A percentile compares a stretch with the other conserved stretches of the same genome.
These are phyloP conservation scores for Drosophila greeni DNA, from an alignment of 2,888 invertebrate species.

Conservation along the genomic window DNA sequence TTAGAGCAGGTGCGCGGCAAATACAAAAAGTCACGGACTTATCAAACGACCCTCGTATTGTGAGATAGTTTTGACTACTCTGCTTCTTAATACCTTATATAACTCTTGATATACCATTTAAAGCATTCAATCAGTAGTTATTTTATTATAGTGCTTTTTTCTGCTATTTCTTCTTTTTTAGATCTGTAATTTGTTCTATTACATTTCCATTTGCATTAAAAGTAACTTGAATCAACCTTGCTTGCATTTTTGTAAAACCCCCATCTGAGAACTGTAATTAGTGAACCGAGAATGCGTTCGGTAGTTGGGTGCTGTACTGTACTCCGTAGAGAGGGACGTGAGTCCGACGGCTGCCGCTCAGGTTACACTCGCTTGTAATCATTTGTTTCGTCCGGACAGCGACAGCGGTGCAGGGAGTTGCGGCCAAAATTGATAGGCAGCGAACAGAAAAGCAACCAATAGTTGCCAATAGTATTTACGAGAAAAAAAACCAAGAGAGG, in stretches of 20 bases:
- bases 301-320: not conserved
- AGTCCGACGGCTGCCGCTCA: constrained; percentile 57
- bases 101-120: not conserved
- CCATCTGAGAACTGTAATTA: not conserved
- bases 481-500: constrained; percentile 1
- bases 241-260: not conserved
- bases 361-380: constrained; percentile 71
- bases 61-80: not conserved
- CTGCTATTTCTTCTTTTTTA: not conserved
- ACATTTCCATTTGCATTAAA: not conserved
- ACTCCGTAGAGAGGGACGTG: constrained; percentile 6
- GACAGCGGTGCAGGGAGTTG: constrained; percentile 47
- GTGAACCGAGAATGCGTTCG: not conserved
- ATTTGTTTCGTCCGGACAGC: constrained; percentile 67
- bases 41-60: too few relatives aligned
- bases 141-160: not conserved
- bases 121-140: not conserved
- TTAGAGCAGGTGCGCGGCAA: too few relatives aligned
- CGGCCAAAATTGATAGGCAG: constrained; percentile 67
- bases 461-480: constrained; percentile 13
- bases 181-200: not conserved
- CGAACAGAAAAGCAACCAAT: constrained; percentile 42
- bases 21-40: too few relatives aligned
- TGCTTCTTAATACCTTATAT: not conserved
- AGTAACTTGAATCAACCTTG: not conserved